Evolutionary conservation across 2,113 vertebrate species (phyloP).

Genomic region (Amia ocellicauda): DNA sequence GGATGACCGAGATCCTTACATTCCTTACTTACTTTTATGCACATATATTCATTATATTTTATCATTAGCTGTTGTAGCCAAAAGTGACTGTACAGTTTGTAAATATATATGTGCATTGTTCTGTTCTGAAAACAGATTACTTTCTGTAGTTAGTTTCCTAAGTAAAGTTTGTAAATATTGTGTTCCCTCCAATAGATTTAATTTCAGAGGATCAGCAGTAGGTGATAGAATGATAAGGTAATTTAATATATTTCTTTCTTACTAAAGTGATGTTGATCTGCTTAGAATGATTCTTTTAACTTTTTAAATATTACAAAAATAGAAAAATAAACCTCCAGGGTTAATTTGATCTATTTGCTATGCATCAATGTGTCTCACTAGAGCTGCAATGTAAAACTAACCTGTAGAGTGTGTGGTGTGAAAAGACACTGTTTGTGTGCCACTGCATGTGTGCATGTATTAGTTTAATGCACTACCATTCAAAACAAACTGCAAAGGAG

Average conservation of each 20-base stretch:
- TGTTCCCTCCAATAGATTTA: conserved; percentile 86
- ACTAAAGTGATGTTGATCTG: conserved; percentile 43
- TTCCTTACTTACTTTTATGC: background rate
- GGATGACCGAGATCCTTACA: background rate
- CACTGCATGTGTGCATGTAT: background rate
- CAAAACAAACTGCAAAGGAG: background rate
- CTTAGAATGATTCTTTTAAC: conserved; percentile 33
- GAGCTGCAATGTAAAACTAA: background rate
- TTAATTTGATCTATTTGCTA: background rate
- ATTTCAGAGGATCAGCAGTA: conserved; percentile 95
- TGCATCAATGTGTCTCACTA: background rate
- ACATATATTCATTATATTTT: background rate
- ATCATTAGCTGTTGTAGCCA: no score
- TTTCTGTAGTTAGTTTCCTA: background rate
- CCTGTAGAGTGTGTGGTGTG: background rate
- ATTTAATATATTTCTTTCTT: conserved; percentile 51
- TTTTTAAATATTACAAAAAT: conserved; percentile 3
- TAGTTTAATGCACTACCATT: conserved; percentile 2
- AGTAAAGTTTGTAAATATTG: conserved; percentile 40
- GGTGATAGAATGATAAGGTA: conserved; percentile 99
- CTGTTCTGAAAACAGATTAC: conserved; percentile 34
- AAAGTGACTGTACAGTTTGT: no score
- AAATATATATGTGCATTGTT: background rate
- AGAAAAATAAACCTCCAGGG: conserved; percentile 9
- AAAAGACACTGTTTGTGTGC: background rate